Evolutionary conservation across 2,797 vertebrate species (phyloP).

Genomic region (Discoglossus pictus): DNA sequence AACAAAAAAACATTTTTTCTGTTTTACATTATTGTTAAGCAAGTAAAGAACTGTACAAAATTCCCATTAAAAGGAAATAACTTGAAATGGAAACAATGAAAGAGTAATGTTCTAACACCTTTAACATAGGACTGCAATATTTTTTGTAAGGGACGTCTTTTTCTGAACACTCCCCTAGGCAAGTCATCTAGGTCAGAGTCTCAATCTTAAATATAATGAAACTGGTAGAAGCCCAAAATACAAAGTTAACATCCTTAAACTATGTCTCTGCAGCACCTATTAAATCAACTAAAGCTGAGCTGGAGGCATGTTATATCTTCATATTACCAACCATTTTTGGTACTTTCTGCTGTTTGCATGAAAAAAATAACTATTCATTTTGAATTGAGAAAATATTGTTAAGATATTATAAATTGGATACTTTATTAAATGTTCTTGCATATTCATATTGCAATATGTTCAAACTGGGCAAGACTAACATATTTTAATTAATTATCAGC

Average conservation of each 20-base stretch:
- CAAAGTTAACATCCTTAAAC: constrained; percentile 32
- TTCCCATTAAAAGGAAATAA: no score
- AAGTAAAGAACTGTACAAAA: no score
- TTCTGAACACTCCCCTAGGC: constrained; percentile 27
- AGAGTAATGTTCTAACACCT: not conserved
- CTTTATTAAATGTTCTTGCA: no score
- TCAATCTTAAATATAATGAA: constrained; percentile 19
- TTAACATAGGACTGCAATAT: no score
- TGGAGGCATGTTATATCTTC: constrained; percentile 26
- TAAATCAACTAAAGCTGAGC: constrained; percentile 23
- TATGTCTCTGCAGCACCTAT: constrained; percentile 11
- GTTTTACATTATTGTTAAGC: no score
- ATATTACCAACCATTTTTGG: constrained; percentile 11
- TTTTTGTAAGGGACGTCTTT: constrained; percentile 15
- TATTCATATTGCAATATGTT: no score
- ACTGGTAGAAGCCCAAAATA: constrained; percentile 23
- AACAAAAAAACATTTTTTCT: no score
- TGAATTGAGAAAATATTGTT: no score
- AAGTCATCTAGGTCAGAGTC: constrained; percentile 22
- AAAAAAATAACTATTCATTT: constrained; percentile 14
- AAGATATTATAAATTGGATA: no score
- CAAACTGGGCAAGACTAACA: no score
- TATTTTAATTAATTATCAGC: no score
- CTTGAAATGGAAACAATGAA: no score
- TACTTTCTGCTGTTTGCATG: constrained; percentile 9